Evolutionary conservation across 1,140 invertebrate species (phyloP).

Genomic region (Potamilus streckersoni): DNA sequence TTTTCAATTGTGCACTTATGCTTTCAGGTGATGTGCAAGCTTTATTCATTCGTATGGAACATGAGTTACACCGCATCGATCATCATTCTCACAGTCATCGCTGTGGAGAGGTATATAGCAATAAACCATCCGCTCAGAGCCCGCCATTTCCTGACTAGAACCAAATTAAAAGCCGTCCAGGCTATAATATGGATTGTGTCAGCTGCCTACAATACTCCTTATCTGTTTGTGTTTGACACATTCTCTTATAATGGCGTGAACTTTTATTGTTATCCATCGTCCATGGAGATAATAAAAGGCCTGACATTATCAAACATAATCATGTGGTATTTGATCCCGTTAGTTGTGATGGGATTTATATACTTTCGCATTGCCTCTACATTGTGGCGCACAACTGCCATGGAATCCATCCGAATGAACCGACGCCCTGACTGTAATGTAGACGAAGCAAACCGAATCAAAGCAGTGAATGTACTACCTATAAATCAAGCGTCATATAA

Average conservation of each 20-base stretch:
- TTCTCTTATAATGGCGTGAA: slow-evolving; percentile 20
- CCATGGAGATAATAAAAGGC: slow-evolving; percentile 37
- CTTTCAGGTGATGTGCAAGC: slow-evolving; percentile 63
- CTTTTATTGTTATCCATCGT: slow-evolving; percentile 22
- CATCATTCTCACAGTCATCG: slow-evolving; percentile 71
- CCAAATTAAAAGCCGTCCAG: slow-evolving; percentile 35
- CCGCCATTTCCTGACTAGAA: slow-evolving; percentile 44
- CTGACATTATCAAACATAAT: slow-evolving; percentile 47
- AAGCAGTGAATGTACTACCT: too few relatives aligned
- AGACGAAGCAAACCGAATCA: too few relatives aligned
- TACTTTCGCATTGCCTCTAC: slow-evolving; percentile 79
- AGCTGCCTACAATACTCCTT: slow-evolving; percentile 48
- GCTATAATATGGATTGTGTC: slow-evolving; percentile 49
- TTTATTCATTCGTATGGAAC: slow-evolving; percentile 62
- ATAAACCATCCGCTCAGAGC: slow-evolving; percentile 79
- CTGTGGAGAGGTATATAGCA: slow-evolving; percentile 82
- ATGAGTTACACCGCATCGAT: slow-evolving; percentile 61
- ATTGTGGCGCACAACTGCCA: slow-evolving; percentile 70
- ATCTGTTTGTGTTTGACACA: slow-evolving; percentile 49
- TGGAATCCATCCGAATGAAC: not conserved
- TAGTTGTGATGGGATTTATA: slow-evolving; percentile 84
- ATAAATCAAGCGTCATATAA: too few relatives aligned
- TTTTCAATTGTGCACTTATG: not conserved
- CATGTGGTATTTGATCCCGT: slow-evolving; percentile 80
- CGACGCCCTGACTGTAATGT: too few relatives aligned